Percentiles rank a stretch among this genome's conserved stretches.
Evolutionary conservation across 2,888 invertebrate genomes (phyloP).

Genomic region (Pelosia muscerda): DNA sequence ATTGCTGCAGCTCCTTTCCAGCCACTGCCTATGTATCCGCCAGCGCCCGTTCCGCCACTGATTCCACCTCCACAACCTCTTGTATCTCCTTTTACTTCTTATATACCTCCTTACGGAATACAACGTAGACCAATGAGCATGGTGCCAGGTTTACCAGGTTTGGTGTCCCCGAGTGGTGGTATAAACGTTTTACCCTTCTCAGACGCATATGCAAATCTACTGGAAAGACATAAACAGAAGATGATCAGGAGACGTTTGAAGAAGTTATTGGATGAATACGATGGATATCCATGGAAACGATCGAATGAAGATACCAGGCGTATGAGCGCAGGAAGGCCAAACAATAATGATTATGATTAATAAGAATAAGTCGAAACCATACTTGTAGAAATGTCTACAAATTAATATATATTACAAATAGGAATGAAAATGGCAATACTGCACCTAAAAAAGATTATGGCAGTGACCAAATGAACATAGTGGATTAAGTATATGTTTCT

Average conservation of each 20-base stretch:
- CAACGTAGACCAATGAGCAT: constrained; percentile 54
- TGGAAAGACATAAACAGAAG: constrained; percentile 72
- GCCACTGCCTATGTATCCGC: constrained; percentile 2
- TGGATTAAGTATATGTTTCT: neutral
- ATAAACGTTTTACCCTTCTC: constrained; percentile 79
- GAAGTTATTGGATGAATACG: constrained; percentile 38
- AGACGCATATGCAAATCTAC: constrained; percentile 72
- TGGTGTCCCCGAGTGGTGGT: constrained; percentile 71
- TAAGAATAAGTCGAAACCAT: neutral
- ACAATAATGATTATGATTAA: neutral
- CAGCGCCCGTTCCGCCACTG: neutral
- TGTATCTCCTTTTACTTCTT: constrained; percentile 16
- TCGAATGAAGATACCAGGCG: neutral
- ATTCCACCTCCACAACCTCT: constrained; percentile 15
- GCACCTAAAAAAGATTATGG: neutral
- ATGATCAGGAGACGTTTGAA: constrained; percentile 63
- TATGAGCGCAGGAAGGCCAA: neutral
- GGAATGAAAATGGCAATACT: neutral
- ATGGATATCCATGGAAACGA: neutral
- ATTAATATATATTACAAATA: too few relatives aligned
- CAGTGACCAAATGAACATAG: neutral
- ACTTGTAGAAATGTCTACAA: neutral
- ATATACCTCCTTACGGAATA: constrained; percentile 17
- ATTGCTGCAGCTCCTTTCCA: constrained; percentile 34
- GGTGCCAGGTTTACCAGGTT: constrained; percentile 72